Evolutionary conservation across 2,797 vertebrate genomes (phyloP), one percentile per base, ranked within the genome.

Genomic region (Cebuella pygmaea): DNA sequence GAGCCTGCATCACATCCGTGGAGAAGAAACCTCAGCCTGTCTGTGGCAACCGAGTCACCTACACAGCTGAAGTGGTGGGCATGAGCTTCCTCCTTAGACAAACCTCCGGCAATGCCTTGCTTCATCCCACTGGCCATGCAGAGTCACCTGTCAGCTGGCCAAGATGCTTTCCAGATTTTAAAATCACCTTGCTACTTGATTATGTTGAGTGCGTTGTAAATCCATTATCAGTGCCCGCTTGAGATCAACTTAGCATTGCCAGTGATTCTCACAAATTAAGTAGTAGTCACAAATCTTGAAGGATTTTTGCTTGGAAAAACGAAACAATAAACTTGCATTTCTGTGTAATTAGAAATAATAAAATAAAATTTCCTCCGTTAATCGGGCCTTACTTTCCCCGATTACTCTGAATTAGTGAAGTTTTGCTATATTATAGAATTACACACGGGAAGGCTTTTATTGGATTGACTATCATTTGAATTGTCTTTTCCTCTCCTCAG

Each of bases 61-160:
- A 39, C 22, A 7, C 1, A 46, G 79, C 64, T 46, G 88, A 52
- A 15, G 5, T 7, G 26, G 76, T 20, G 72, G 36, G 4, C 22
- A 5, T 13, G 14, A 33, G n/a, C 14, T 57, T 75, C 44, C 55
- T 50, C 55, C n/a, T 46, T 10, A 36, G 39, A 61, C 50, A 61
- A 24, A 20, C 44, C n/a, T 33, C 36, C 1, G 24, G 9, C 9
- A 26, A 14, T 4, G 59, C 30, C 48, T 36, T 9, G 39, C 46
- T 44, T 8, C 10, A 0, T 15, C 70, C 27, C 2, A 1, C 59
- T 44, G 10, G 12, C 33, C 27, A 24, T 1, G 20, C 15, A 20
- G 36, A 20, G 48, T 36, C 39, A 14, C 26, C 20, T 24, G 14
- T 10, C 39, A 19, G 20, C 36, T 44, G 44, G 41, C 36, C 12